These are phyloP conservation scores for Eueides isabella DNA, from an alignment of 1,140 invertebrate species.

Conservation along the genomic window DNA sequence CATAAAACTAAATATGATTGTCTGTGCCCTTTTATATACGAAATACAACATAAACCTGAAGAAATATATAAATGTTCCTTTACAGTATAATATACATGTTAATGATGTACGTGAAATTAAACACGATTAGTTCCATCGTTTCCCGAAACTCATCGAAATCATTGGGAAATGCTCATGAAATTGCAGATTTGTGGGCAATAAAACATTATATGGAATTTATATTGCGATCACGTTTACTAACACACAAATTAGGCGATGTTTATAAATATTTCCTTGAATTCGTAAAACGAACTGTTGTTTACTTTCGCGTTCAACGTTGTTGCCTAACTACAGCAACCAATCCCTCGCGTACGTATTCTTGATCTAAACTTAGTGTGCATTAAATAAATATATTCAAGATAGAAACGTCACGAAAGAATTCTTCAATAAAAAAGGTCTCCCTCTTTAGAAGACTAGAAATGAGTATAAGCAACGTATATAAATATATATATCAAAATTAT, in stretches of 20 bases:
- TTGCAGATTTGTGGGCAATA: conserved; percentile 28
- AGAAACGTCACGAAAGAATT: not conserved
- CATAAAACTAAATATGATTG: too few relatives aligned
- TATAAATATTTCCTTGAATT: conserved; percentile 35
- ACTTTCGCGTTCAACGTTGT: conserved; percentile 17
- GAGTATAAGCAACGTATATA: too few relatives aligned
- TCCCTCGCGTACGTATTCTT: not conserved
- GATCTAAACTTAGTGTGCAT: not conserved
- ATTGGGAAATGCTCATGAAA: conserved; percentile 22
- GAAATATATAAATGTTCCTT: not conserved
- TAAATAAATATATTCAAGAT: not conserved
- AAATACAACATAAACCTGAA: not conserved
- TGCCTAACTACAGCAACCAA: not conserved
- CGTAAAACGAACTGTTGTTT: conserved; percentile 30
- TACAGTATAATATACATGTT: too few relatives aligned
- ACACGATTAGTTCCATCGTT: not conserved
- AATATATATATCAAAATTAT: too few relatives aligned
- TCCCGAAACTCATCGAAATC: conserved; percentile 27
- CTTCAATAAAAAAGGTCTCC: not conserved
- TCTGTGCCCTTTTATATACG: too few relatives aligned
- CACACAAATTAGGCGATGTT: conserved; percentile 37
- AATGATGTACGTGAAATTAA: too few relatives aligned
- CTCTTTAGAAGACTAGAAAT: too few relatives aligned
- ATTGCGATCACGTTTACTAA: conserved; percentile 33
- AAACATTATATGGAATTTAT: conserved; percentile 42